Evolutionary conservation across 2,888 invertebrate genomes (phyloP).

Genomic region (Amiota mariae): DNA sequence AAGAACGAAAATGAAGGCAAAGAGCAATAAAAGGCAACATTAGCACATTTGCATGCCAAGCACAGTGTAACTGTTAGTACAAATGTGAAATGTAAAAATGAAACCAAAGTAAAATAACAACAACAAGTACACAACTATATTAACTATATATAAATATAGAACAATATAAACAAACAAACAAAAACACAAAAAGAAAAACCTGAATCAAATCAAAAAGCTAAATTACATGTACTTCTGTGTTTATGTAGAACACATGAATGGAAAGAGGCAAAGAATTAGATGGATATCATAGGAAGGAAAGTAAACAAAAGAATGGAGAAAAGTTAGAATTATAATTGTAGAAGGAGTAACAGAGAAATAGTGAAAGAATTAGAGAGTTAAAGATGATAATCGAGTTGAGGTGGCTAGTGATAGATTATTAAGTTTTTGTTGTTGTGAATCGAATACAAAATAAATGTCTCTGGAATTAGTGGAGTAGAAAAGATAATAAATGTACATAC

Average conservation of each 20-base stretch:
- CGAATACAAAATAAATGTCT: too few relatives aligned
- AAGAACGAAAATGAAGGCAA: neutral
- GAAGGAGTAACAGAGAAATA: too few relatives aligned
- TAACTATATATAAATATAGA: too few relatives aligned
- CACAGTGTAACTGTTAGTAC: neutral
- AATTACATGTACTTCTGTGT: neutral
- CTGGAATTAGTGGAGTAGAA: too few relatives aligned
- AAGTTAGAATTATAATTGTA: neutral
- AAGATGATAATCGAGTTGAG: too few relatives aligned
- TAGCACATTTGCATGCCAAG: conserved; percentile 38
- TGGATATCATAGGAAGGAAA: neutral
- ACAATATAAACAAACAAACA: neutral
- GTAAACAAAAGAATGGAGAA: neutral
- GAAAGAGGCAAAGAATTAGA: neutral
- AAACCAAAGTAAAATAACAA: neutral
- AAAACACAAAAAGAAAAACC: neutral
- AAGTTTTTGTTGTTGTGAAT: too few relatives aligned
- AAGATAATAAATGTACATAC: too few relatives aligned
- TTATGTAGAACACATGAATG: too few relatives aligned
- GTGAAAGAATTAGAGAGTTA: too few relatives aligned
- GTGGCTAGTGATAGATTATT: too few relatives aligned
- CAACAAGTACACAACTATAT: too few relatives aligned
- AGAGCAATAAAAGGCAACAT: conserved; percentile 39
- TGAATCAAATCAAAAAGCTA: conserved; percentile 11
- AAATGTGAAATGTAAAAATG: neutral